Percentiles rank a stretch among this genome's conserved stretches.
Evolutionary conservation across 2,888 invertebrate species (phyloP).

Genomic region (Harpalus rufipes): DNA sequence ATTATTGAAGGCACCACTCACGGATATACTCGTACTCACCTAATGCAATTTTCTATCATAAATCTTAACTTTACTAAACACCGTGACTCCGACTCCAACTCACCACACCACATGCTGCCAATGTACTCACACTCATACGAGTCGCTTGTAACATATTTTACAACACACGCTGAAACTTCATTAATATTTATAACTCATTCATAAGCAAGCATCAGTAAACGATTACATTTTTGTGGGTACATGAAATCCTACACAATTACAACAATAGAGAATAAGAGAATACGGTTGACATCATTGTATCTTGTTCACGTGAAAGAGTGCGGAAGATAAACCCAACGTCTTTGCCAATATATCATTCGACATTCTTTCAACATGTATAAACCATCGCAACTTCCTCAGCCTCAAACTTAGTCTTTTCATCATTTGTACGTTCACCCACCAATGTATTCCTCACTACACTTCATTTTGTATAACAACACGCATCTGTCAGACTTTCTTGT

Average conservation of each 20-base stretch:
- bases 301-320: neutral
- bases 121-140: neutral
- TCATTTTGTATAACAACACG: constrained; percentile 55
- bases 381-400: constrained; percentile 40
- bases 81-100: neutral
- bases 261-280: constrained; percentile 24
- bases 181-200: constrained; percentile 55
- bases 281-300: constrained; percentile 35
- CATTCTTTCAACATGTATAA: constrained; percentile 59
- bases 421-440: constrained; percentile 49
- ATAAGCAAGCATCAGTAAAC: constrained; percentile 35
- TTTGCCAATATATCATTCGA: constrained; percentile 54
- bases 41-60: constrained; percentile 36
- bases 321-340: constrained; percentile 26
- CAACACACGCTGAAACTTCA: constrained; percentile 50
- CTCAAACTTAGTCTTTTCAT: constrained; percentile 57
- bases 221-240: constrained; percentile 27
- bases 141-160: constrained; percentile 27
- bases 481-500: constrained; percentile 60
- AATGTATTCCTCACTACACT: constrained; percentile 52
- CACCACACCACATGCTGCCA: neutral
- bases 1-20: constrained; percentile 26
- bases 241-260: constrained; percentile 14
- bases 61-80: constrained; percentile 29
- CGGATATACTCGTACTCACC: constrained; percentile 15